Conservation (phyloP, 2,888 invertebrate genomes). For the Epiblema foenella region DNA sequence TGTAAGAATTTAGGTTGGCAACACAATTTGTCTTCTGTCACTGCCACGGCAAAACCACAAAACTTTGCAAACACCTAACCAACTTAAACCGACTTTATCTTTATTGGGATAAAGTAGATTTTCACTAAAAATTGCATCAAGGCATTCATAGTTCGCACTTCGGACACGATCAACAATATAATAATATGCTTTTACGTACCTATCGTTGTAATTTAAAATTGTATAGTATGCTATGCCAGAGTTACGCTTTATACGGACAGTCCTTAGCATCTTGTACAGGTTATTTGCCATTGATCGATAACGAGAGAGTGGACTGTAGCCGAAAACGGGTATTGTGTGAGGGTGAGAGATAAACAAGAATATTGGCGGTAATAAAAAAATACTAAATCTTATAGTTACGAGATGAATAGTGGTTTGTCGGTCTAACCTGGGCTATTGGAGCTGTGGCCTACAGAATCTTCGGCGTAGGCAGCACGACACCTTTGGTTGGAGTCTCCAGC, state of each 20-base stretch:
- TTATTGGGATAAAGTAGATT: accelerated
- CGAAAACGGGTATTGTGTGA: too few relatives aligned
- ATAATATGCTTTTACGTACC: too few relatives aligned
- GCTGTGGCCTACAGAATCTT: too few relatives aligned
- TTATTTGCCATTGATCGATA: neutral
- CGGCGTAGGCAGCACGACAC: too few relatives aligned
- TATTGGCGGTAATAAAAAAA: too few relatives aligned
- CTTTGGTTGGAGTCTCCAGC: too few relatives aligned
- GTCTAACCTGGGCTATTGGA: too few relatives aligned
- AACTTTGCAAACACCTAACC: neutral
- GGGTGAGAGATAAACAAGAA: too few relatives aligned
- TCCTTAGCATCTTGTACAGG: neutral
- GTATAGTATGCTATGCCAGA: slow-evolving; percentile 2
- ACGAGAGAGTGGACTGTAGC: too few relatives aligned
- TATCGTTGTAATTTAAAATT: neutral
- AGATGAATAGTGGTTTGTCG: too few relatives aligned
- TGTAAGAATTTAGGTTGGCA: neutral
- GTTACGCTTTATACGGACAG: neutral
- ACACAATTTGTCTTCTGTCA: neutral
- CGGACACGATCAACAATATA: neutral
- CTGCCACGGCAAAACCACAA: neutral
- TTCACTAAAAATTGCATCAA: neutral
- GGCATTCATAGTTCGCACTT: neutral
- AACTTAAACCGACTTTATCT: neutral
- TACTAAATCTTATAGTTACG: too few relatives aligned